Percentiles rank a stretch among this genome's conserved stretches.
Evolutionary conservation across 2,113 vertebrate species (phyloP).

Genomic region (Pristiophorus japonicus): DNA sequence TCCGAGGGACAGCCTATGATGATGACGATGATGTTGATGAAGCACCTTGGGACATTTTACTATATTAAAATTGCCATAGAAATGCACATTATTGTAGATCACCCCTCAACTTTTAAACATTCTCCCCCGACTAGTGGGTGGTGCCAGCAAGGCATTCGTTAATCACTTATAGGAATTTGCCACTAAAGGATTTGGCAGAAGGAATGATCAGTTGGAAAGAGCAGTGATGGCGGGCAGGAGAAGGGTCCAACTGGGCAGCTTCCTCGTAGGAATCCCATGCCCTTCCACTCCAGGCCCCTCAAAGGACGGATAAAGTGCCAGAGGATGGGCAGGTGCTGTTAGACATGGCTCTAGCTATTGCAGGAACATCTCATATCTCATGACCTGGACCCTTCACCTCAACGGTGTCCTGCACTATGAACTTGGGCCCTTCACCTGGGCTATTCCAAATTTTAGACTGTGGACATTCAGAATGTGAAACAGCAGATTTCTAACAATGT

Average conservation of each 20-base stretch:
- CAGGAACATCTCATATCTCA: too few species aligned
- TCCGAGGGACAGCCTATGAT: too few species aligned
- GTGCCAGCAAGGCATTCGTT: not conserved
- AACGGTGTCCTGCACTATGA: too few species aligned
- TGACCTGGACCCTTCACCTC: too few species aligned
- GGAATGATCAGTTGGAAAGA: not conserved
- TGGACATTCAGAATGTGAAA: too few species aligned
- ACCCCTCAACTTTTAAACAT: not conserved
- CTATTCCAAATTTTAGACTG: too few species aligned
- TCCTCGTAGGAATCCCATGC: not conserved
- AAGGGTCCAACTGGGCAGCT: not conserved
- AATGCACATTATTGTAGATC: not conserved
- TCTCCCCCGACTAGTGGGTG: not conserved
- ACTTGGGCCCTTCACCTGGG: too few species aligned
- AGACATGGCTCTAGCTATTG: too few species aligned
- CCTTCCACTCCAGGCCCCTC: not conserved
- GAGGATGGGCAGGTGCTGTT: too few species aligned
- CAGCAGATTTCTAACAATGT: too few species aligned
- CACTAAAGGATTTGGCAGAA: not conserved
- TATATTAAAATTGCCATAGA: not conserved
- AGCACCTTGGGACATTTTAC: not conserved
- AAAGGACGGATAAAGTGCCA: not conserved
- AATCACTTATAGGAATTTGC: not conserved
- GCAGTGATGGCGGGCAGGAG: not conserved
- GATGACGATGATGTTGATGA: too few species aligned